Evolutionary conservation across 1,140 invertebrate genomes (phyloP).

Genomic region (Pachyrhynchus sulphureomaculatus): DNA sequence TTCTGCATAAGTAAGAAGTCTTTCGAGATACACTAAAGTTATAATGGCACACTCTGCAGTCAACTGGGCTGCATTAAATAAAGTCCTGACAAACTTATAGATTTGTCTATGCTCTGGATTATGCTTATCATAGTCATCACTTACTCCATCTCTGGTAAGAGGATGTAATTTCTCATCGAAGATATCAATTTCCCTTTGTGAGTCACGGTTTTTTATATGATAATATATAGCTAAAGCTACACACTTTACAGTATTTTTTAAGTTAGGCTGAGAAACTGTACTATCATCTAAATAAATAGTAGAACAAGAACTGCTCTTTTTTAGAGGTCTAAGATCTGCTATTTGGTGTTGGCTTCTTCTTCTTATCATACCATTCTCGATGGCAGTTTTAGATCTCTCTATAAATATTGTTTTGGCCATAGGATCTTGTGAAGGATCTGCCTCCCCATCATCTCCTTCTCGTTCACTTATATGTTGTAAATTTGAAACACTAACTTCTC

Average conservation of each 20-base stretch:
- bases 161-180: conserved; percentile 98
- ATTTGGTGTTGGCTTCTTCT: conserved; percentile 90
- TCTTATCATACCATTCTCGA: conserved; percentile 88
- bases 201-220: conserved; percentile 96
- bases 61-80: conserved; percentile 98
- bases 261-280: conserved; percentile 97
- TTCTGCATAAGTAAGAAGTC: conserved; percentile 96
- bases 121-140: conserved; percentile 87
- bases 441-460: conserved; percentile 91
- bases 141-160: conserved; percentile 84
- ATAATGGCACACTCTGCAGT: conserved; percentile 99
- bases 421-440: conserved; percentile 95
- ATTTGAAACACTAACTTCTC: conserved; percentile 81
- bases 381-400: conserved; percentile 87
- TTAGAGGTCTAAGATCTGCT: conserved; percentile 72
- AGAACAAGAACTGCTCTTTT: conserved; percentile 97
- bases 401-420: conserved; percentile 94
- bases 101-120: conserved; percentile 97
- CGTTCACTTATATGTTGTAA: conserved; percentile 97
- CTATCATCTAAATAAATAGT: conserved; percentile 98
- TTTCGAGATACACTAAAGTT: conserved; percentile 94
- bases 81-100: conserved; percentile 96
- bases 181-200: conserved; percentile 88
- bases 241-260: conserved; percentile 99
- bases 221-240: conserved; percentile 98